Conservation (phyloP, 1,140 invertebrate species). For the Meloidogyne floridensis region DNA sequence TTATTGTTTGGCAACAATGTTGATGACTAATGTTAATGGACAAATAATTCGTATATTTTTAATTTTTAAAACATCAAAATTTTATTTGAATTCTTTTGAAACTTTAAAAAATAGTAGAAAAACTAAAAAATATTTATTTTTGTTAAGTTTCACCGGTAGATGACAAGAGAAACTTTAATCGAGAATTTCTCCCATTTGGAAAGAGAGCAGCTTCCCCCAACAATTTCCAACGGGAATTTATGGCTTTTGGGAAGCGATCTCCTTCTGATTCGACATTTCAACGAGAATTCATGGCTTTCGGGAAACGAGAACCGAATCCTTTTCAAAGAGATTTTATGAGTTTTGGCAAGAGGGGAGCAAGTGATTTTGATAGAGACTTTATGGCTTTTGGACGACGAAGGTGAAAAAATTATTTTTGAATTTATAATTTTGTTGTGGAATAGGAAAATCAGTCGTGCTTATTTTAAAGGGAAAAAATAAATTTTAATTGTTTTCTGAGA, state of each 20-base stretch:
- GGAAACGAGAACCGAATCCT: slow-evolving; percentile 12
- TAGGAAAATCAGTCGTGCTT: too few relatives aligned
- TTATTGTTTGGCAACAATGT: neutral
- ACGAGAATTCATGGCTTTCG: slow-evolving; percentile 36
- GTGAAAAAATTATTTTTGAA: neutral
- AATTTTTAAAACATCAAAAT: neutral
- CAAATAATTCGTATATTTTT: slow-evolving; percentile 4
- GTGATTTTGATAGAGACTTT: slow-evolving; percentile 19
- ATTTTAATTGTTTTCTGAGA: too few relatives aligned
- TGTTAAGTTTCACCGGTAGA: slow-evolving; percentile 22
- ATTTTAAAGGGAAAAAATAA: too few relatives aligned
- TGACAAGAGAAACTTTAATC: slow-evolving; percentile 32
- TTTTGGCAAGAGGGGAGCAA: neutral
- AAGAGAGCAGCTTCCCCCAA: slow-evolving; percentile 17
- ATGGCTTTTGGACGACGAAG: slow-evolving; percentile 22
- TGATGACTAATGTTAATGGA: neutral
- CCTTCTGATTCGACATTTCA: slow-evolving; percentile 14
- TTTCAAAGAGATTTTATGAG: slow-evolving; percentile 12
- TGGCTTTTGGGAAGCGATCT: slow-evolving; percentile 32
- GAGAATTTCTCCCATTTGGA: slow-evolving; percentile 35
- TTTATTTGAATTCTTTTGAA: too few relatives aligned
- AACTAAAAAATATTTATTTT: neutral
- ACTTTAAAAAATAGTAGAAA: too few relatives aligned
- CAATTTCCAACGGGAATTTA: slow-evolving; percentile 36
- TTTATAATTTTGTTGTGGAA: neutral